Base-by-base conservation (phyloP, 2,888 invertebrate genomes). In the Galeopsomyia nigrocyanea region DNA sequence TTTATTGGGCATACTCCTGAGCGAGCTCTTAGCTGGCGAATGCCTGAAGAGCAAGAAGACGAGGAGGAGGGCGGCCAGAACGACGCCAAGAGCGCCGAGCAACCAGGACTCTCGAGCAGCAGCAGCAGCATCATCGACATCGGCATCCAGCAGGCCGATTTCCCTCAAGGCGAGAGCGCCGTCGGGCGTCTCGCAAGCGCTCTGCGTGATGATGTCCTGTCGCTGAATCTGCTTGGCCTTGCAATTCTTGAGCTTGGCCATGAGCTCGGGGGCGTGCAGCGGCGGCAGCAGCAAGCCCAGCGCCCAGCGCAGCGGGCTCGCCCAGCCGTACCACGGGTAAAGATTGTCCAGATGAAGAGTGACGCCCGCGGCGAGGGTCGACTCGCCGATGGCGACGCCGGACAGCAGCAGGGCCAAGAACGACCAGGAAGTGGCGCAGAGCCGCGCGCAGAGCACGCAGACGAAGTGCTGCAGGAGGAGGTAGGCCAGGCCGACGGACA, bases 131-230 rank as follows among this genome's bases (percentile, higher is more conserved):
- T n/a, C n/a, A n/a, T 39, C 63, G 5, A 57, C 16, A 5, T n/a
- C 16, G 0, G 3, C 47, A 13, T 50, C 61, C 10, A 73, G n/a
- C n/a, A 39, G 7, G 39, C 75, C 75, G 17, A 75, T 70, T 79
- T 89, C 87, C 76, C 89, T 87, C 17, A 89, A 83, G 65, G 88
- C 84, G 71, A 90, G 81, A 78, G 92, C 92, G 51, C 95, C 95
- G 82, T 95, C 94, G 0, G 94, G 93, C 3, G 92, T 91, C 5
- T 94, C 94, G 82, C 95, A 95, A 17, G 93, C 91, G 53, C 93
- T 91, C 83, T 95, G 94, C 39, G 95, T 93, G 81, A 96, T 96
- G 76, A 95, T 95, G 82, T 95, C 95, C 86, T 94, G 94, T 80
- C 93, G 92, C 80, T 95, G 94, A 75, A 95, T 92, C 90, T 96